phyloP scores from a whole-genome alignment of 2,113 vertebrate species.

The Eurypyga helias region DNA sequence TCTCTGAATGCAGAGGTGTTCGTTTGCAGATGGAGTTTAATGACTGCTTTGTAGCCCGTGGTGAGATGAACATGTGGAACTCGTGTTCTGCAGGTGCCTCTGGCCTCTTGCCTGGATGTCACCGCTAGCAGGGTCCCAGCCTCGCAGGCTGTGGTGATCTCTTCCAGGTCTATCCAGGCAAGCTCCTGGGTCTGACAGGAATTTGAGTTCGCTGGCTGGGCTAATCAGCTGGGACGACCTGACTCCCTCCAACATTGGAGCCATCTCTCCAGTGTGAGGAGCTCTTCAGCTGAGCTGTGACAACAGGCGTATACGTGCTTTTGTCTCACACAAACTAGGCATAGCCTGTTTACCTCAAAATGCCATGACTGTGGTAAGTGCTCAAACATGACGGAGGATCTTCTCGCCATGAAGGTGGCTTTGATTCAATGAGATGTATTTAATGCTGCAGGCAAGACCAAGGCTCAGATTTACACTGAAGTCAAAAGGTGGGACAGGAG shows the following conservation, averaged over 20 bases:
- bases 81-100: background rate
- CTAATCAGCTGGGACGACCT: background rate
- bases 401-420: background rate
- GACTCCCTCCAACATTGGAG: background rate
- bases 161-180: background rate
- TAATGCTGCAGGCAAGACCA: background rate
- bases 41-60: fast-evolving
- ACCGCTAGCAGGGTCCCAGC: background rate
- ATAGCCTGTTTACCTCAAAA: background rate
- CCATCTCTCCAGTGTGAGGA: background rate
- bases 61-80: background rate
- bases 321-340: background rate
- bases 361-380: fast-evolving
- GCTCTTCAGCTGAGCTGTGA: background rate
- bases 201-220: background rate
- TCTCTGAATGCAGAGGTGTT: background rate
- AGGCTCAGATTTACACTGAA: background rate
- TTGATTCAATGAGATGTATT: background rate
- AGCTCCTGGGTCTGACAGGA: background rate
- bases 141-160: background rate
- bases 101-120: background rate
- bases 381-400: background rate
- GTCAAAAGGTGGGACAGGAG: constrained; percentile 1
- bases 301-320: background rate
- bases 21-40: background rate